phyloP scores from a whole-genome alignment of 1,140 invertebrate species.

The Calycopis cecrops region DNA sequence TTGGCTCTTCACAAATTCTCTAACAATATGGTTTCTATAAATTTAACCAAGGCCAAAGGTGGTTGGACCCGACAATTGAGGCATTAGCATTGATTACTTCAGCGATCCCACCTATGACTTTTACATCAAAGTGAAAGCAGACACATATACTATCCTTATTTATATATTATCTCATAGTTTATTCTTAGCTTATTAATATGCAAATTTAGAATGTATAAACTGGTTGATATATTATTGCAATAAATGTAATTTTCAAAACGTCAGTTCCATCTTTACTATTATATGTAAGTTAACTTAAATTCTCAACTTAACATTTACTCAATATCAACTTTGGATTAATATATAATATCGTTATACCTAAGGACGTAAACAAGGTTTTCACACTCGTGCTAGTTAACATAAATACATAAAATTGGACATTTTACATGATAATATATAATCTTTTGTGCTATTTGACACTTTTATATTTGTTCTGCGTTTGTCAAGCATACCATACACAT shows the following conservation, averaged over 20 bases:
- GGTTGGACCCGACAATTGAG: too few species aligned
- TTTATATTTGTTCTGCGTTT: too few species aligned
- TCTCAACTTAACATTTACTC: neutral
- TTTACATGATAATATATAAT: too few species aligned
- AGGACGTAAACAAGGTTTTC: slow-evolving; percentile 12
- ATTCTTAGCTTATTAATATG: neutral
- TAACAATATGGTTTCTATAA: too few species aligned
- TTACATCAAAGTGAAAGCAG: too few species aligned
- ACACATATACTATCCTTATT: neutral
- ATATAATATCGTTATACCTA: slow-evolving; percentile 14
- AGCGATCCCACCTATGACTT: too few species aligned
- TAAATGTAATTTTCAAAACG: neutral
- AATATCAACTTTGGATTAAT: slow-evolving; percentile 12
- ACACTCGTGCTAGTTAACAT: neutral
- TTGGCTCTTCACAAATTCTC: too few species aligned
- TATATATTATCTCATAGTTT: neutral
- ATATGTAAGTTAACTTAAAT: slow-evolving; percentile 11
- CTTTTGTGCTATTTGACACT: too few species aligned
- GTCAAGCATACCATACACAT: too few species aligned
- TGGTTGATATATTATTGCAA: neutral
- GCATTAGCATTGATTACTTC: too few species aligned
- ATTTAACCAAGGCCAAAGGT: too few species aligned
- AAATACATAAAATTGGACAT: neutral
- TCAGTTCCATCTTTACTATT: neutral
- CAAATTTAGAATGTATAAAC: slow-evolving; percentile 6